Evolutionary conservation across 2,888 invertebrate species (phyloP).

Genomic region (Cephonodes hylas): DNA sequence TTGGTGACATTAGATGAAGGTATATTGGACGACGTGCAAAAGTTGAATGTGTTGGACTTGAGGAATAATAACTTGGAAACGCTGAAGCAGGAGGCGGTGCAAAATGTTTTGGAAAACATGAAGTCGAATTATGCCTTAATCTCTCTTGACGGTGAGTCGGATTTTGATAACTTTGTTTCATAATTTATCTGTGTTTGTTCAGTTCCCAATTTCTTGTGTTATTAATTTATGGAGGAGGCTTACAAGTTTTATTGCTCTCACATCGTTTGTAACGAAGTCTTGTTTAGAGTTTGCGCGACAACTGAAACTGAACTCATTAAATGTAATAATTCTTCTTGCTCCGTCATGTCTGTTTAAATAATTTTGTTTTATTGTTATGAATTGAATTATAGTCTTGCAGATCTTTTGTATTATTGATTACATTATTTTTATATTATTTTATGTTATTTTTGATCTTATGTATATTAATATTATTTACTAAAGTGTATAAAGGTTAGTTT

Average conservation of each 20-base stretch:
- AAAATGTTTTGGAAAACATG: constrained; percentile 86
- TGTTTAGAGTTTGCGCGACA: constrained; percentile 2
- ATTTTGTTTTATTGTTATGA: not conserved
- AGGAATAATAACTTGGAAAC: constrained; percentile 89
- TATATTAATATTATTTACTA: too few species aligned
- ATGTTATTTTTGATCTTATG: not conserved
- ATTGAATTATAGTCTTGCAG: not conserved
- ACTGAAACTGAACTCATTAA: constrained; percentile 8
- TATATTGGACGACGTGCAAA: constrained; percentile 85
- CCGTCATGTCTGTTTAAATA: not conserved
- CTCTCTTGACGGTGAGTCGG: constrained; percentile 87
- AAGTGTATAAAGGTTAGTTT: too few species aligned
- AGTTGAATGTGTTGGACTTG: constrained; percentile 87
- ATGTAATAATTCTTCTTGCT: not conserved
- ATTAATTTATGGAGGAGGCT: constrained; percentile 21
- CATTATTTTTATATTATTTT: not conserved
- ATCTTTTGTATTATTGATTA: not conserved
- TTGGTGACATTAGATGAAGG: constrained; percentile 86
- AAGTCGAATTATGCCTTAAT: constrained; percentile 87
- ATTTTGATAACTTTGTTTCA: constrained; percentile 38
- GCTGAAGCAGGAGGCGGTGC: constrained; percentile 86
- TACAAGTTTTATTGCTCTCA: constrained; percentile 12
- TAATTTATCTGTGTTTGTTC: constrained; percentile 41
- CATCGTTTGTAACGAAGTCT: constrained; percentile 5
- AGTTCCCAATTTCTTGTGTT: constrained; percentile 27